Conservation (phyloP, 2,113 vertebrate genomes). For the Raja brachyura region DNA sequence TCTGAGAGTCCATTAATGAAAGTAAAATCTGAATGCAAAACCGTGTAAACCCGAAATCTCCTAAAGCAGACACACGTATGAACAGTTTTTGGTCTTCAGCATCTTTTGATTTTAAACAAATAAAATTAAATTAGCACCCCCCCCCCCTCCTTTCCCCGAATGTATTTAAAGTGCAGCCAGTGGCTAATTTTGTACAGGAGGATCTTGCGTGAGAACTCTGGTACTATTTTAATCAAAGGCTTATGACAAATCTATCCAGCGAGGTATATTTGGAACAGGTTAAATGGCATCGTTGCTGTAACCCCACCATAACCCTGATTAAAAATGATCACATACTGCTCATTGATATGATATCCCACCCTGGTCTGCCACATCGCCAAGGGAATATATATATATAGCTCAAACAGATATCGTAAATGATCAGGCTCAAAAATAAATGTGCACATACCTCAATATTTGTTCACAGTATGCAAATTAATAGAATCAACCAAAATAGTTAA, state of each 20-base stretch:
- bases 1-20: background rate
- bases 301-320: slow-evolving; percentile 40
- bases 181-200: slow-evolving; percentile 63
- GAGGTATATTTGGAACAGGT: slow-evolving; percentile 51
- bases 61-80: slow-evolving; percentile 47
- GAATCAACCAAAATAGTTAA: slow-evolving; percentile 2
- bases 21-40: slow-evolving; percentile 46
- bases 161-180: slow-evolving; percentile 82
- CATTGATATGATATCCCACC: background rate
- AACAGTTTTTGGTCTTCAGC: slow-evolving; percentile 47
- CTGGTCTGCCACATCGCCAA: slow-evolving; percentile 41
- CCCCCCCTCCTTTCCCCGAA: slow-evolving; percentile 49
- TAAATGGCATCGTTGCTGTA: slow-evolving; percentile 43
- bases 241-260: slow-evolving; percentile 46
- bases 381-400: slow-evolving; percentile 40
- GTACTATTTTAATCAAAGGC: slow-evolving; percentile 48
- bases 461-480: background rate
- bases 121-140: slow-evolving; percentile 47
- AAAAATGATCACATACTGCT: slow-evolving; percentile 44
- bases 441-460: background rate
- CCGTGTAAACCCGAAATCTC: slow-evolving; percentile 47
- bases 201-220: slow-evolving; percentile 47
- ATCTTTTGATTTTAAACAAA: slow-evolving; percentile 51
- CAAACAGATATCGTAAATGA: slow-evolving; percentile 38
- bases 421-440: slow-evolving; percentile 39